These are phyloP conservation scores for Mergus octosetaceus DNA, from an alignment of 2,797 vertebrate species.

Conservation along the genomic window DNA sequence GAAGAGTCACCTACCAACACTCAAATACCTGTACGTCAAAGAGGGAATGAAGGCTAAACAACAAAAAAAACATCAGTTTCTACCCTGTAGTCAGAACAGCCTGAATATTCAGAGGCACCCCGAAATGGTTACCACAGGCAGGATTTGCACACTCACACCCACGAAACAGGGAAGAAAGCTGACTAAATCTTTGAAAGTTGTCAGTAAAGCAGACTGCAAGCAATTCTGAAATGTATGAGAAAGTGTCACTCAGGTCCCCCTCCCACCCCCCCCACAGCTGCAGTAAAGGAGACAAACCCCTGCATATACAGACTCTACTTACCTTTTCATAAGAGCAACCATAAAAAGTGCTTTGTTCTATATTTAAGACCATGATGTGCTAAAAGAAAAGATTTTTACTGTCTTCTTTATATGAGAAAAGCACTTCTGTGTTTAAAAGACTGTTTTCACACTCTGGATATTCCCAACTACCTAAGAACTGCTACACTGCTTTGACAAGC, in stretches of 20 bases:
- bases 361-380: background rate
- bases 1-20: background rate
- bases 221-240: fast-evolving
- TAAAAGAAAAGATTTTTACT: background rate
- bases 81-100: too few species aligned
- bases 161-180: background rate
- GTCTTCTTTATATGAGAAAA: background rate
- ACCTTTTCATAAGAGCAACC: background rate
- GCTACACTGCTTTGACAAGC: background rate
- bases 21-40: background rate
- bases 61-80: too few species aligned
- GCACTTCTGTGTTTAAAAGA: background rate
- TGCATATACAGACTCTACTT: fast-evolving
- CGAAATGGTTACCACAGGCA: fast-evolving
- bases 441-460: background rate
- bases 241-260: fast-evolving
- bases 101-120: too few species aligned
- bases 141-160: background rate
- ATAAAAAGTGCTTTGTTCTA: background rate
- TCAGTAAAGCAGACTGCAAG: fast-evolving
- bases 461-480: background rate
- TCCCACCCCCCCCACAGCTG: fast-evolving
- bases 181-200: fast-evolving
- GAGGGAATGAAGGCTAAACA: background rate
- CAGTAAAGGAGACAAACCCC: fast-evolving